phyloP scores from a whole-genome alignment of 2,888 invertebrate species.

The Drosophila pseudotalamancana region DNA sequence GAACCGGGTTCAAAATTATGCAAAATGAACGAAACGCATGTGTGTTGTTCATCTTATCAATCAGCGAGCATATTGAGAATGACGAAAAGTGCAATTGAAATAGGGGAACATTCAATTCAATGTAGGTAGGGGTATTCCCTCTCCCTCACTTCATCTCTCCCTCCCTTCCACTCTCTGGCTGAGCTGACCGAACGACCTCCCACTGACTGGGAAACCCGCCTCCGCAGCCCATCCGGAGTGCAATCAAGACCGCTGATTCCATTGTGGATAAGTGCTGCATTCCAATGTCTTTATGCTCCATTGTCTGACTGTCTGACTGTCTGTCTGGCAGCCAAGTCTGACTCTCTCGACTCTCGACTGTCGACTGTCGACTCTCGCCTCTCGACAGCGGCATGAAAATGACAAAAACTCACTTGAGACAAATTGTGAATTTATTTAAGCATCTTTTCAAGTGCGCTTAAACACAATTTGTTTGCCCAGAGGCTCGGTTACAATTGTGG shows the following conservation, averaged over 20 bases:
- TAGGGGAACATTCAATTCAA: background rate
- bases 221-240: slow-evolving; percentile 34
- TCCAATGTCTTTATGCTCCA: slow-evolving; percentile 48
- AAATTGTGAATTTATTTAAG: slow-evolving; percentile 77
- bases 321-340: background rate
- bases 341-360: slow-evolving; percentile 14
- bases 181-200: slow-evolving; percentile 68
- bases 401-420: slow-evolving; percentile 79
- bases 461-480: slow-evolving; percentile 61
- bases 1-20: slow-evolving; percentile 43
- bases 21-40: slow-evolving; percentile 44
- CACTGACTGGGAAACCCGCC: slow-evolving; percentile 64
- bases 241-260: slow-evolving; percentile 58
- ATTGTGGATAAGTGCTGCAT: slow-evolving; percentile 52
- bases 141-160: background rate
- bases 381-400: slow-evolving; percentile 73
- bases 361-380: slow-evolving; percentile 1
- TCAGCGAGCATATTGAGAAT: slow-evolving; percentile 65
- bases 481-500: slow-evolving; percentile 27
- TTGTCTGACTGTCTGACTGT: slow-evolving; percentile 25
- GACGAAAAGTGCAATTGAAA: slow-evolving; percentile 60
- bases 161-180: background rate
- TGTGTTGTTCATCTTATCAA: slow-evolving; percentile 54
- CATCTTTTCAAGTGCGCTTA: slow-evolving; percentile 64
- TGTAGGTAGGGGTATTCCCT: background rate